These are phyloP conservation scores for Troides helena DNA, from an alignment of 2,888 invertebrate genomes.

Conservation along the genomic window DNA sequence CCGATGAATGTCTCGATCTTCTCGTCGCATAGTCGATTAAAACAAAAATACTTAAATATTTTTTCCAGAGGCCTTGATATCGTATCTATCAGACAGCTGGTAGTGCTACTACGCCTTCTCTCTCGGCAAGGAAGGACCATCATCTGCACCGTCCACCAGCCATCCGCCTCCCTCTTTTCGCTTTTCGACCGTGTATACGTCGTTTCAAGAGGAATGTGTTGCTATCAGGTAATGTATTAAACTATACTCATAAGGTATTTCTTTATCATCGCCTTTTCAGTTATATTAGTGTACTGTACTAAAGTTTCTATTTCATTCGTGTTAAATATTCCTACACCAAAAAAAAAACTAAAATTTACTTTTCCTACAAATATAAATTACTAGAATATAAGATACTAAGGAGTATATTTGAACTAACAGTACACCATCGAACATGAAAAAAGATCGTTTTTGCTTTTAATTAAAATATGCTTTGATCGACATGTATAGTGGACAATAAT, in stretches of 20 bases:
- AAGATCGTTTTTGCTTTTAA: too few species aligned
- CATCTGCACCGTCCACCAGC: slow-evolving; percentile 90
- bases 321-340: too few species aligned
- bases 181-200: slow-evolving; percentile 87
- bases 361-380: too few species aligned
- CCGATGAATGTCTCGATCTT: too few species aligned
- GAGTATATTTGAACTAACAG: too few species aligned
- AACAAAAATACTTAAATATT: not conserved
- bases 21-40: too few species aligned
- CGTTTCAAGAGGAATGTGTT: slow-evolving; percentile 78
- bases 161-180: slow-evolving; percentile 87
- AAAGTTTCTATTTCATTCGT: too few species aligned
- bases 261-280: not conserved
- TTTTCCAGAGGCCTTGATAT: slow-evolving; percentile 85
- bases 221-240: slow-evolving; percentile 68
- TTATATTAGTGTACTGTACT: not conserved
- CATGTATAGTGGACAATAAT: too few species aligned
- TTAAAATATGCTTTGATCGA: too few species aligned
- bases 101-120: slow-evolving; percentile 84
- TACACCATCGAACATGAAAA: too few species aligned
- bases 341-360: too few species aligned
- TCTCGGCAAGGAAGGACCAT: slow-evolving; percentile 87
- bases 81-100: slow-evolving; percentile 86
- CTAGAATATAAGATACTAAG: too few species aligned
- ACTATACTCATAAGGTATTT: not conserved